These are phyloP conservation scores for Sialis fuliginosa DNA, from an alignment of 2,888 invertebrate species.

Conservation along the genomic window DNA sequence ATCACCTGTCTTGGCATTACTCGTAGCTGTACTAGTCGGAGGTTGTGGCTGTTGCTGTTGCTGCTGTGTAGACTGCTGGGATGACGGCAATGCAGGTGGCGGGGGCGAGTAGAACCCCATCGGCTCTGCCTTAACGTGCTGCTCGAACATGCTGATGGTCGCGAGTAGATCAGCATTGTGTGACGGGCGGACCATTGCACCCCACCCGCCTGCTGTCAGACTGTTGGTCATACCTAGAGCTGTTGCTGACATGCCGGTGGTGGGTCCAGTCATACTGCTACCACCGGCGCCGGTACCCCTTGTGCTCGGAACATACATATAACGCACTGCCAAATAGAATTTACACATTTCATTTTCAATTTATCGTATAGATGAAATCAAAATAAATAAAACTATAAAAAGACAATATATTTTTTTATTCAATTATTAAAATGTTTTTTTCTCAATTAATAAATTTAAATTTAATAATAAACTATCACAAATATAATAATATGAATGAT, in stretches of 20 bases:
- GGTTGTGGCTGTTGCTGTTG: neutral
- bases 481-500: too few species aligned
- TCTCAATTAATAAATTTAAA: too few species aligned
- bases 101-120: conserved; percentile 37
- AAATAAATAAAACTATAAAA: neutral
- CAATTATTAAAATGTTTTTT: too few species aligned
- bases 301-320: conserved; percentile 15
- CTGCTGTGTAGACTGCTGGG: neutral
- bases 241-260: neutral
- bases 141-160: conserved; percentile 49
- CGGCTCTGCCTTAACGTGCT: conserved; percentile 51
- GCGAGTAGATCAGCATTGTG: conserved; percentile 43
- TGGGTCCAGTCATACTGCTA: conserved; percentile 11
- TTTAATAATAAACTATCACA: too few species aligned
- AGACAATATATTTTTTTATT: neutral
- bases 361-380: neutral
- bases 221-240: neutral
- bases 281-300: conserved; percentile 18
- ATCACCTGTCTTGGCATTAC: neutral
- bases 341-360: neutral
- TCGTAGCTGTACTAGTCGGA: neutral
- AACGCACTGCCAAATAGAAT: neutral
- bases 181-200: conserved; percentile 40
- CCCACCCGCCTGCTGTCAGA: neutral
- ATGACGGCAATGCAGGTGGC: conserved; percentile 16